Evolutionary conservation across 1,140 invertebrate genomes (phyloP).

Genomic region (Aphis gossypii): DNA sequence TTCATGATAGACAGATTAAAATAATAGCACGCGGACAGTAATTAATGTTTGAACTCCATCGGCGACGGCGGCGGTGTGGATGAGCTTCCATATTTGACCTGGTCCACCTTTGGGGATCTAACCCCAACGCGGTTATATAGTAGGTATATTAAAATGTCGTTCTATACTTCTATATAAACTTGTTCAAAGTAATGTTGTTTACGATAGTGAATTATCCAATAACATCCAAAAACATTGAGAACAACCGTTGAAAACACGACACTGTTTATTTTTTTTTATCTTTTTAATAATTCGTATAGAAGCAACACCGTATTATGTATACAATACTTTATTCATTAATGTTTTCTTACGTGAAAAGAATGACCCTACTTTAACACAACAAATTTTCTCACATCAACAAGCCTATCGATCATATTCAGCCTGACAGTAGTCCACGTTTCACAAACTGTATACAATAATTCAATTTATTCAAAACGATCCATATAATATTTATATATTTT

Average conservation of each 20-base stretch:
- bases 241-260: not conserved
- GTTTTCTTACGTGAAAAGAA: constrained; percentile 30
- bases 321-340: constrained; percentile 31
- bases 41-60: constrained; percentile 29
- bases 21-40: constrained; percentile 34
- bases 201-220: not conserved
- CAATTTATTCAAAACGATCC: constrained; percentile 40
- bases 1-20: constrained; percentile 16
- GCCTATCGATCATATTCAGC: constrained; percentile 52
- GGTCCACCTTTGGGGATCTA: not conserved
- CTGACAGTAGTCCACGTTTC: constrained; percentile 29
- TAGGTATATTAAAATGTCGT: constrained; percentile 18
- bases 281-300: not conserved
- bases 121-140: not conserved
- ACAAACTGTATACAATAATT: constrained; percentile 1
- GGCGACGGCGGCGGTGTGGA: not conserved
- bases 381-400: constrained; percentile 47
- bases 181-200: not conserved
- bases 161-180: not conserved
- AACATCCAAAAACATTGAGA: not conserved
- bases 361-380: not conserved
- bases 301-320: not conserved
- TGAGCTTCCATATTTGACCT: constrained; percentile 26
- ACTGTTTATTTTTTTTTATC: not conserved
- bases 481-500: not conserved